Conservation (phyloP, 1,140 invertebrate species). For the Mya arenaria region DNA sequence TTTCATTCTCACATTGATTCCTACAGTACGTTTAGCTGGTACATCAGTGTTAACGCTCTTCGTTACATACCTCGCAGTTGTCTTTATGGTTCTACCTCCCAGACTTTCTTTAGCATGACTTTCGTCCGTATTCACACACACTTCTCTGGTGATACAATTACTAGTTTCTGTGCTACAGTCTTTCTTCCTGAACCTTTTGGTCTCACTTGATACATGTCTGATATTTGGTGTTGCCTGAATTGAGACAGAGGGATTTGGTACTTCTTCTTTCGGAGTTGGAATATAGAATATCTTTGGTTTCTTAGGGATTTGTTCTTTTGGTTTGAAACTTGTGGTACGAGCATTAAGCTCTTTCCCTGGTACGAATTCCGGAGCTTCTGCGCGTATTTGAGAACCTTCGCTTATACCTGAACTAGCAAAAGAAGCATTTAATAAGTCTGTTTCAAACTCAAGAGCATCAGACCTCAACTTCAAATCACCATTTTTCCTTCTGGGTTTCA, state of each 20-base stretch:
- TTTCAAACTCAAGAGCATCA: constrained; percentile 16
- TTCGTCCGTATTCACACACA: constrained; percentile 9
- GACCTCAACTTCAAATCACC: background rate
- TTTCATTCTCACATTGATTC: background rate
- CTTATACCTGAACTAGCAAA: background rate
- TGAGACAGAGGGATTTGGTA: background rate
- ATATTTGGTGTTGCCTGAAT: constrained; percentile 4
- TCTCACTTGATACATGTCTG: background rate
- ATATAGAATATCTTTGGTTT: background rate
- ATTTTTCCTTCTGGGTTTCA: background rate
- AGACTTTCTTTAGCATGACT: background rate
- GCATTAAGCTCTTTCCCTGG: background rate
- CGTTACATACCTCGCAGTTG: background rate
- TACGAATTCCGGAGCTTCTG: constrained; percentile 28
- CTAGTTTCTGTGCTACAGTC: constrained; percentile 3
- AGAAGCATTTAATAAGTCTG: constrained; percentile 30
- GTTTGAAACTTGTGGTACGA: background rate
- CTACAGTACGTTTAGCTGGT: background rate
- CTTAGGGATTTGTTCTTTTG: background rate
- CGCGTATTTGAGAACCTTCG: constrained; percentile 4
- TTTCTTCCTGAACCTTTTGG: constrained; percentile 1
- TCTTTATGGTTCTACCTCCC: background rate
- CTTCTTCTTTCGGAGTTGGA: background rate
- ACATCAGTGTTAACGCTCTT: constrained; percentile 13
- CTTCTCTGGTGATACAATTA: constrained; percentile 21